A percentile compares a stretch with the other conserved stretches of the same genome.
phyloP scores from a whole-genome alignment of 2,113 vertebrate species.

The Sinocyclocheilus grahami region DNA sequence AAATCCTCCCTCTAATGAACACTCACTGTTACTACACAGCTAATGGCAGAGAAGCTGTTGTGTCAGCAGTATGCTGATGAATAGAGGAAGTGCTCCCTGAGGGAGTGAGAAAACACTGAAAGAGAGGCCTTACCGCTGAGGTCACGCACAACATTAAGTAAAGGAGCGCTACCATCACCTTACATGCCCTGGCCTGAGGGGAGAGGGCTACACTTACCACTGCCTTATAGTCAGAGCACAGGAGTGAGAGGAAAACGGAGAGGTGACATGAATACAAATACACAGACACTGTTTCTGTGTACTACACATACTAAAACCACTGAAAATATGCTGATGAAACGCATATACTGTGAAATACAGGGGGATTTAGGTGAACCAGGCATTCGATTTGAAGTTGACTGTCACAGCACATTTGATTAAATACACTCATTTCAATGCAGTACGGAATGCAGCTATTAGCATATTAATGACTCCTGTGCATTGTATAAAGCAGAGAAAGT shows the following conservation, averaged over 20 bases:
- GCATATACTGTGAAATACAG: neutral
- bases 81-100: neutral
- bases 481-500: neutral
- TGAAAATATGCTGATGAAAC: neutral
- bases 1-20: constrained; percentile 28
- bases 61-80: too few species aligned
- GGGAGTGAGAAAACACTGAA: neutral
- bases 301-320: neutral
- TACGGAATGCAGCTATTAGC: constrained; percentile 3
- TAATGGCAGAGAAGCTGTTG: too few species aligned
- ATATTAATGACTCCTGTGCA: constrained; percentile 33
- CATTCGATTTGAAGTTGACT: neutral
- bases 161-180: neutral
- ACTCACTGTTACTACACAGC: neutral
- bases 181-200: neutral
- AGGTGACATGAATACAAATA: neutral
- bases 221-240: neutral
- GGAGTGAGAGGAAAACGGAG: neutral
- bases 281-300: neutral
- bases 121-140: neutral
- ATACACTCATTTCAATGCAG: constrained; percentile 10
- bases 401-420: constrained; percentile 16
- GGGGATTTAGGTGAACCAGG: neutral
- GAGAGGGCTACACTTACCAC: neutral
- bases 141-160: neutral